Conservation (phyloP, 2,113 vertebrate genomes). For the Ia io region DNA sequence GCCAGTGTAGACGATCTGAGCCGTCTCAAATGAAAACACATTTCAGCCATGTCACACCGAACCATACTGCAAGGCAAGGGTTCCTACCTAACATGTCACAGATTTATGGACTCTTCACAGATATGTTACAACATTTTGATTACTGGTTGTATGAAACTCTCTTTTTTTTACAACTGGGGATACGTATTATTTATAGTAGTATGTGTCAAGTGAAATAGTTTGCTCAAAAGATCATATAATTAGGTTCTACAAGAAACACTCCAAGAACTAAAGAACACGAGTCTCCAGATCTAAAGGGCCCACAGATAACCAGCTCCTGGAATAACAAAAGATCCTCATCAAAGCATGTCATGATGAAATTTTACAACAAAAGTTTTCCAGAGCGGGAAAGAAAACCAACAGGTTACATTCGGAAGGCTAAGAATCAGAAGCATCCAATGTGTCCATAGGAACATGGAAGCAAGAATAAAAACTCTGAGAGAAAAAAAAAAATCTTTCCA, state of each 20-base stretch:
- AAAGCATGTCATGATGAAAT: neutral
- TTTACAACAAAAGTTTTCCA: neutral
- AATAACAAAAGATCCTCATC: neutral
- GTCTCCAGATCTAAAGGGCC: neutral
- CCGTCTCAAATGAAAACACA: neutral
- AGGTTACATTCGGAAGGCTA: neutral
- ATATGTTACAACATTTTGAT: neutral
- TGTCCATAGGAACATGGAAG: neutral
- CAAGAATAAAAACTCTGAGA: neutral
- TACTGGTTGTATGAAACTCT: neutral
- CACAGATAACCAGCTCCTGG: neutral
- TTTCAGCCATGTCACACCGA: neutral
- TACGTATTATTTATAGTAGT: neutral
- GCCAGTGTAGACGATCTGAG: neutral
- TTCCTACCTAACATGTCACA: neutral
- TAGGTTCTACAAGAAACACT: neutral
- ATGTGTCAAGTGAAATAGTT: neutral
- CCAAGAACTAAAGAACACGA: neutral
- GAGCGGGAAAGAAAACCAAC: neutral
- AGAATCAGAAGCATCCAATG: neutral
- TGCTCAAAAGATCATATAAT: neutral
- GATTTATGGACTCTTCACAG: neutral
- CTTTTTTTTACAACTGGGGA: neutral
- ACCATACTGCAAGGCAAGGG: neutral
- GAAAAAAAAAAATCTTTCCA: neutral